Evolutionary conservation across 1,140 invertebrate genomes (phyloP).

Genomic region (Zaprionus davidi): DNA sequence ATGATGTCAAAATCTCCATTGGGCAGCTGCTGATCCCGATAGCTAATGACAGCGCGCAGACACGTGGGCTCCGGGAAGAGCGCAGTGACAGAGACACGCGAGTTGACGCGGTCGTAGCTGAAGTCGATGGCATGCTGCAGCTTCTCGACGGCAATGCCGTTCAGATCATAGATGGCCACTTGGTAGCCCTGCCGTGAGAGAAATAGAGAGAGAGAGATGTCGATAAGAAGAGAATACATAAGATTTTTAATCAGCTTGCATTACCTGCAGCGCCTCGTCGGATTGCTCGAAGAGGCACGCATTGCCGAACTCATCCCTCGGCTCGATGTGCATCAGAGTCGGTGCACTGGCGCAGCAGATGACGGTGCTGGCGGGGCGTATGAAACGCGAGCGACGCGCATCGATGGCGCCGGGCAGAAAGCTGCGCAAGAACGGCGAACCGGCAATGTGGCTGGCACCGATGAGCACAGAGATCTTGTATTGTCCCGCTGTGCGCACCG

Average conservation of each 20-base stretch:
- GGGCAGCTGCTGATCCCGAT: slow-evolving; percentile 90
- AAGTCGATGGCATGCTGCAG: slow-evolving; percentile 86
- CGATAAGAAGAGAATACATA: background rate
- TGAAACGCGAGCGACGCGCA: slow-evolving; percentile 92
- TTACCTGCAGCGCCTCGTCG: slow-evolving; percentile 87
- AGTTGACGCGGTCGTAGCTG: slow-evolving; percentile 86
- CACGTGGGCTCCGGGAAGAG: slow-evolving; percentile 88
- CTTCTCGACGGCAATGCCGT: slow-evolving; percentile 84
- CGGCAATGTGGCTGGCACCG: slow-evolving; percentile 86
- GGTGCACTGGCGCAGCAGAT: slow-evolving; percentile 91
- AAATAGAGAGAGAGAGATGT: too few relatives aligned
- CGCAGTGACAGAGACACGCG: slow-evolving; percentile 85
- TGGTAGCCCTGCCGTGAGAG: slow-evolving; percentile 85
- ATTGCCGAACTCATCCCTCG: slow-evolving; percentile 95
- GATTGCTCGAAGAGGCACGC: slow-evolving; percentile 88
- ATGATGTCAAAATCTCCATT: slow-evolving; percentile 97
- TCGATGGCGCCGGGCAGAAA: slow-evolving; percentile 91
- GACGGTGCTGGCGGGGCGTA: slow-evolving; percentile 93
- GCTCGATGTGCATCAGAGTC: slow-evolving; percentile 93
- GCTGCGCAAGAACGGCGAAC: slow-evolving; percentile 87
- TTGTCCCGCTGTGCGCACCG: slow-evolving; percentile 93
- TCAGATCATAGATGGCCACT: slow-evolving; percentile 86
- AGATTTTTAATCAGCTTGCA: too few relatives aligned
- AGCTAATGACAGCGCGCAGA: slow-evolving; percentile 92
- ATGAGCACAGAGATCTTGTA: slow-evolving; percentile 94